Evolutionary conservation across 2,797 vertebrate species (phyloP), one percentile per base, ranked within the genome.

Genomic region (Sebastes cheni): DNA sequence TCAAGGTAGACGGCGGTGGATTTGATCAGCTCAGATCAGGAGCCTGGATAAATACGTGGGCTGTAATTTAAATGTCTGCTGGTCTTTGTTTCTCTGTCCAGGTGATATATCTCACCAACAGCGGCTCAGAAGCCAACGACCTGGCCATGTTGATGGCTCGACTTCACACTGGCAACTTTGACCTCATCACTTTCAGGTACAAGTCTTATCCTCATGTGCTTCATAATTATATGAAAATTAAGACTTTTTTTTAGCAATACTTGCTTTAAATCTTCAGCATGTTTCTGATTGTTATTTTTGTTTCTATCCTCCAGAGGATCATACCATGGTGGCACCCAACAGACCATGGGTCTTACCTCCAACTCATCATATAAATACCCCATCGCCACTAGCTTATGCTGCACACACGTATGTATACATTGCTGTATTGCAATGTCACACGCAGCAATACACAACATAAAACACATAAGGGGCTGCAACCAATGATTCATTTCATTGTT

Each of bases 61-160:
- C 16, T 68, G 12, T 62, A 52, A 67, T 27, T 52, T 4, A 80
- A 79, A 55, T 54, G 22, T 73, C 7, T 59, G 22, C 30, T 36
- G 27, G 61, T 79, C 3, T 83, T 42, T 81, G 65, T 81, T 77
- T 46, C 20, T 14, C 12, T 50, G 27, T 62, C 0, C 62, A 99
- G 98, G 97, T 99, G 65, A 81, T 98, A 81, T 99, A 97, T 91
- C 88, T 99, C 59, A 96, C 96, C 55, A 99, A 99, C 92, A 99
- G 98, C 0, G 98, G 98, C 74, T 97, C 98, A 1, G 98, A 99
- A 89, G 98, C 98, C 73, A 99, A 99, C 11, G 98, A 99, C 71
- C 86, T 99, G 54, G 98, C 98, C 0, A 95, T 99, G 95, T 61
- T 97, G 74, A 97, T 99, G 97, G 97, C 98, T 74, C 96, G 98